Evolutionary conservation across 1,140 invertebrate genomes (phyloP).

Genomic region (Spodoptera frugiperda): DNA sequence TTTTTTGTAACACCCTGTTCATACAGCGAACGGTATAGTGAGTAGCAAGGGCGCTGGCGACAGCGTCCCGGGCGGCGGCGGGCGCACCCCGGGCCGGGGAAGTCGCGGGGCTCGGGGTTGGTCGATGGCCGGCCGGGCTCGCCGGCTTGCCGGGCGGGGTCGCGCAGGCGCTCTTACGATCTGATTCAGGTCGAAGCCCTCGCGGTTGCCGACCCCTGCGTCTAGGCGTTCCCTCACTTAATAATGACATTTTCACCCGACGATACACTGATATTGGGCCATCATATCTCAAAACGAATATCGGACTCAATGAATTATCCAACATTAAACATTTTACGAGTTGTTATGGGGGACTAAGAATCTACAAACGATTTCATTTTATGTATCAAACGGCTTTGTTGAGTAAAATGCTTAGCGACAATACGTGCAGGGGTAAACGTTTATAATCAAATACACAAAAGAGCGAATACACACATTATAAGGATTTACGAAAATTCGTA

Average conservation of each 20-base stretch:
- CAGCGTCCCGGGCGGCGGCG: conserved; percentile 52
- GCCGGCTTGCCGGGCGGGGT: conserved; percentile 54
- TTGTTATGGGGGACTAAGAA: too few relatives aligned
- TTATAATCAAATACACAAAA: too few relatives aligned
- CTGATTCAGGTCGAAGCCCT: conserved; percentile 73
- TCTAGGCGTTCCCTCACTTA: conserved; percentile 54
- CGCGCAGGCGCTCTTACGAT: conserved; percentile 69
- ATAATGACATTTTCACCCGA: conserved; percentile 47
- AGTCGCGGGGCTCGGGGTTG: conserved; percentile 60
- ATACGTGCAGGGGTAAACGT: too few relatives aligned
- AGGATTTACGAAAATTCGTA: too few relatives aligned
- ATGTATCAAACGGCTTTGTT: too few relatives aligned
- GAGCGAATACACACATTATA: too few relatives aligned
- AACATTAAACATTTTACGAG: too few relatives aligned
- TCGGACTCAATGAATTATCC: neutral
- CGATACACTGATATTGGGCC: conserved; percentile 9
- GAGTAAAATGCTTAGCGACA: too few relatives aligned
- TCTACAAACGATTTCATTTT: too few relatives aligned
- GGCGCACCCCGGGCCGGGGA: conserved; percentile 57
- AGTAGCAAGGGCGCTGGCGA: conserved; percentile 33
- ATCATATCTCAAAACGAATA: conserved; percentile 48
- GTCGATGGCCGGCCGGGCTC: conserved; percentile 67
- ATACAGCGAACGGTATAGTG: neutral
- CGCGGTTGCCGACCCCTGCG: conserved; percentile 74
- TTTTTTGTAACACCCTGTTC: neutral